Evolutionary conservation across 2,113 vertebrate genomes (phyloP).

Genomic region (Anseranas semipalmata): DNA sequence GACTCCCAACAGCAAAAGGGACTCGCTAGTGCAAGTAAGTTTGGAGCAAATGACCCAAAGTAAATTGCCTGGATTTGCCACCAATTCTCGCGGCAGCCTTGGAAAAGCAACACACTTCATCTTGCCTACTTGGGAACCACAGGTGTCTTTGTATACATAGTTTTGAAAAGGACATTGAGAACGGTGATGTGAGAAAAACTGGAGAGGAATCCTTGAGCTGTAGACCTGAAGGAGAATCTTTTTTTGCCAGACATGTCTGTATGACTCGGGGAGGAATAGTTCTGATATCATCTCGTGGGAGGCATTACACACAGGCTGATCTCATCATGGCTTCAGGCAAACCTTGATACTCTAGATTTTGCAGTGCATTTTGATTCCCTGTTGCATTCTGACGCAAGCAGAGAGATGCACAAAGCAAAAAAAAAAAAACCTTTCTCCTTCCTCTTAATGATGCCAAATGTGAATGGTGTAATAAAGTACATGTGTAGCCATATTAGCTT

Average conservation of each 20-base stretch:
- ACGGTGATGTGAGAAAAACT: background rate
- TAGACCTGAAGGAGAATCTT: background rate
- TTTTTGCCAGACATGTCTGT: background rate
- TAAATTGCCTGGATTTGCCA: background rate
- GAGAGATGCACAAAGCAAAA: background rate
- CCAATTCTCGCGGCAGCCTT: background rate
- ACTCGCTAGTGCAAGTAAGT: background rate
- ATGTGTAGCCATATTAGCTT: slow-evolving; percentile 37
- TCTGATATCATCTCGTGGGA: background rate
- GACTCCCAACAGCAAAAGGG: background rate
- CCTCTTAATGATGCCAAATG: slow-evolving; percentile 33
- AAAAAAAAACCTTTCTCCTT: background rate
- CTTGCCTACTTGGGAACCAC: background rate
- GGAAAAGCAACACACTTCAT: background rate
- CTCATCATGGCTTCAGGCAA: background rate
- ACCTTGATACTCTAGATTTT: background rate
- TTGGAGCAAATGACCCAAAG: background rate
- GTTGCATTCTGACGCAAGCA: background rate
- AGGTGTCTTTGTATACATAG: background rate
- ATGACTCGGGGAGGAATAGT: background rate
- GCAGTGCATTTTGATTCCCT: background rate
- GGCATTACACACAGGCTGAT: background rate
- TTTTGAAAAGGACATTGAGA: background rate
- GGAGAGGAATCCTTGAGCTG: background rate
- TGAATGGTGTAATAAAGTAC: slow-evolving; percentile 51